Percentiles rank a stretch among this genome's conserved stretches.
These are phyloP conservation scores for Mamestra configurata DNA, from an alignment of 1,140 invertebrate genomes.

Conservation along the genomic window DNA sequence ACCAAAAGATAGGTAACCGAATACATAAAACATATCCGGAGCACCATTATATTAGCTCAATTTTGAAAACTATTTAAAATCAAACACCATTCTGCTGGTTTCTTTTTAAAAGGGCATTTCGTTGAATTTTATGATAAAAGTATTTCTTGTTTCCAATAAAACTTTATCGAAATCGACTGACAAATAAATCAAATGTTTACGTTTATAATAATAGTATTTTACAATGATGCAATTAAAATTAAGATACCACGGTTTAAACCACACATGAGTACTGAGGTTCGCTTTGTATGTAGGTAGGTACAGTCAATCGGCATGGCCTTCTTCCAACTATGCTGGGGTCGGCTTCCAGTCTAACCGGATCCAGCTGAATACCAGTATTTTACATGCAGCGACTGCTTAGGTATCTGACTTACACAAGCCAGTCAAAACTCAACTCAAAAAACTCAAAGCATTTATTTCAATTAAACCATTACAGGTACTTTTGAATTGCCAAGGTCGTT, in stretches of 20 bases:
- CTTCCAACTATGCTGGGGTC: too few relatives aligned
- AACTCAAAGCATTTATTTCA: too few relatives aligned
- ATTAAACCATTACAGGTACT: too few relatives aligned
- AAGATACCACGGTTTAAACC: background rate
- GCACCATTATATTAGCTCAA: background rate
- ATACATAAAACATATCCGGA: background rate
- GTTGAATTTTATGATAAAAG: background rate
- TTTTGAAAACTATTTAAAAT: constrained; percentile 12
- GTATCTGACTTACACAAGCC: too few relatives aligned
- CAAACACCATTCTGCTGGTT: background rate
- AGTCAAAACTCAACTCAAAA: too few relatives aligned
- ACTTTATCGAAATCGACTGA: background rate
- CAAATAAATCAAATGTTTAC: background rate
- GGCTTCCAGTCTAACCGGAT: too few relatives aligned
- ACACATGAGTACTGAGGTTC: too few relatives aligned
- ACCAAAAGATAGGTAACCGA: background rate
- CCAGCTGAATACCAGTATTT: too few relatives aligned
- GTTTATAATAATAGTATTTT: background rate
- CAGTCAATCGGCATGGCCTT: too few relatives aligned
- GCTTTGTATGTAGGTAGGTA: too few relatives aligned
- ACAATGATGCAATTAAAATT: background rate
- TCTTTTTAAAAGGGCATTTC: background rate
- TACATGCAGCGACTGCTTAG: too few relatives aligned
- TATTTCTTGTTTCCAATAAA: background rate
- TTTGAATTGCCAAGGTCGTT: too few relatives aligned